Base-by-base conservation (phyloP, 1,140 invertebrate genomes). In the Belonocnema kinseyi region DNA sequence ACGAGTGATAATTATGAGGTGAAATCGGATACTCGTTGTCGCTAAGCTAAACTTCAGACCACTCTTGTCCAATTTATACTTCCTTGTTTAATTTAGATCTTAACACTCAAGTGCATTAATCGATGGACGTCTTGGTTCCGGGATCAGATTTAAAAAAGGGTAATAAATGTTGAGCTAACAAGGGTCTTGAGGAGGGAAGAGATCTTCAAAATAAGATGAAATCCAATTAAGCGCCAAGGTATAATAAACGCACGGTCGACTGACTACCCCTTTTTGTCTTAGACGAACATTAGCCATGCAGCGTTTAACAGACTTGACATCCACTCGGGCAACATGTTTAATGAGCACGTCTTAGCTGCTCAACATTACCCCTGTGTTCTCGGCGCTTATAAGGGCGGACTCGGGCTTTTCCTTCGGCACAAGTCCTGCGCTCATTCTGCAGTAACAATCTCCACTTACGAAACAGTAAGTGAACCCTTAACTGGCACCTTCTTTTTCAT, bases 311-410 rank as follows among this genome's bases (percentile, higher is more conserved):
- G 78, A 83, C 74, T 82, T 80, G 85, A 82, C 81, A 81, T 66
- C 33, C 10, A 66, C 61, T 82, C 79, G 77, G 72, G 72, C 78
- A 83, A 86, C 82, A 83, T 86, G 88, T 81, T 88, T 89, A 88
- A 80, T 90, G 88, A 90, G 74, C 86, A 87, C 84, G 87, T 89
- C 88, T 86, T 77, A 79, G 74, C 58, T 82, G 81, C 61, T 90
- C 85, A 88, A 78, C 78, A 82, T 86, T 83, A 85, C 77, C 51
- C 74, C 26, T 33, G 26, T 66, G 12, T 66, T 66, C 26, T 66
- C n/a, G 12, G n/a, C 13, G 61, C 26, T 66, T 66, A 66, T n/a
- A 66, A 66, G 61, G 61, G 61, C 61, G 61, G n/a, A 40, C 13
- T 40, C 61, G 21, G 40, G 33, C 61, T 66, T n/a, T 66, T 40